Evolutionary conservation across 2,888 invertebrate species (phyloP), one percentile per base, ranked within the genome.

Genomic region (Octonoba sinensis): DNA sequence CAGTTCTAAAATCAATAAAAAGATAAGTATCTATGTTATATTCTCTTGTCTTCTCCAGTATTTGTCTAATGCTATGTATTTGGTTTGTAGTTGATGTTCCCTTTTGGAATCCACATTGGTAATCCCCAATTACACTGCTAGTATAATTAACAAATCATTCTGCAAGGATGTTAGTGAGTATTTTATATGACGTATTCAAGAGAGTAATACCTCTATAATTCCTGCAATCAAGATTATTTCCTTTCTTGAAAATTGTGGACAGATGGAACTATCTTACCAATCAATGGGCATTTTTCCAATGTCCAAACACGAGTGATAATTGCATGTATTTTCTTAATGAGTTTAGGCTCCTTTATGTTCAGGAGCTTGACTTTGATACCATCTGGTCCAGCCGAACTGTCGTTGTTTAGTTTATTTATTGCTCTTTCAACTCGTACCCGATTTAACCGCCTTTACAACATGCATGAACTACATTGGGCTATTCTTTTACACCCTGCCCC

Each of bases 231-330:
- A 59, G 22, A 4, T 15, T 24, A 20, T 22, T n/a, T 54, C 62
- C 56, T 72, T 62, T 77, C 20, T 79, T 56, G 16, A 54, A 62
- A 56, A 71, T 62, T 60, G 16, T n/a, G n/a, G 27, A 24, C 27
- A 60, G 13, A 60, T 60, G 15, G 60, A 27, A 60, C 27, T 1
- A 4, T 60, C 16, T 16, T 27, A 1, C n/a, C n/a, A n/a, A n/a
- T n/a, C n/a, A n/a, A n/a, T n/a, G n/a, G n/a, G n/a, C n/a, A n/a
- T n/a, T n/a, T n/a, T n/a, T n/a, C n/a, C n/a, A n/a, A n/a, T n/a
- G n/a, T n/a, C n/a, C n/a, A n/a, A n/a, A n/a, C 27, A 60, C 60
- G 15, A 15, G 36, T 6, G 15, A 15, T 46, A 64, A 22, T 24
- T 60, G 1, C 6, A 1, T 22, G 20, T 20, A 22, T n/a, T n/a